These are phyloP conservation scores for Cephalopachus bancanus DNA, from an alignment of 2,797 vertebrate genomes.

Conservation along the genomic window DNA sequence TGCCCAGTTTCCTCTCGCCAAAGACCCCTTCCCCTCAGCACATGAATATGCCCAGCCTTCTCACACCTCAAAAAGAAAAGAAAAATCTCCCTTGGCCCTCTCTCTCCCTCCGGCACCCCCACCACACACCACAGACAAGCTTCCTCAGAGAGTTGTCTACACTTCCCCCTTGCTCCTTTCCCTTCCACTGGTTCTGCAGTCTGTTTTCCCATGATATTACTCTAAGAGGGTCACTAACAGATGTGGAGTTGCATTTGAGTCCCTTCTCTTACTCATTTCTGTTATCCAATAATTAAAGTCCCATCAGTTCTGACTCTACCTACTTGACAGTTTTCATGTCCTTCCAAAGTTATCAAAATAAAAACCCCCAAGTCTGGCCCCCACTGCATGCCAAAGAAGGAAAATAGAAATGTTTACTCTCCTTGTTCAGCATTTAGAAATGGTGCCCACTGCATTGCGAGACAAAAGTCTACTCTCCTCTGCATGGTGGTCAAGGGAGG, in stretches of 20 bases:
- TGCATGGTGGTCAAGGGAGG: not conserved
- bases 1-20: not conserved
- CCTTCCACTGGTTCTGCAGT: not conserved
- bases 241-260: fast-evolving
- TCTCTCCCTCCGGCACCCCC: not conserved
- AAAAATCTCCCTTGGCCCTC: not conserved
- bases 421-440: not conserved
- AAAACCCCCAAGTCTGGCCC: not conserved
- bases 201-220: not conserved
- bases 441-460: too few species aligned
- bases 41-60: not conserved
- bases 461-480: too few species aligned
- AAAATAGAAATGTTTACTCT: not conserved
- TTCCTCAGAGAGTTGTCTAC: not conserved
- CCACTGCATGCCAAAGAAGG: not conserved
- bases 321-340: not conserved
- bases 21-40: not conserved
- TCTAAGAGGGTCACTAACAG: not conserved
- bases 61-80: not conserved
- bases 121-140: not conserved
- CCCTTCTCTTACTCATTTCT: not conserved
- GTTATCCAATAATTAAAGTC: not conserved
- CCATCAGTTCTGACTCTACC: not conserved
- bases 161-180: not conserved
- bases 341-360: not conserved